Base-by-base conservation (phyloP, 2,113 vertebrate species). In the Calidris pygmaea region DNA sequence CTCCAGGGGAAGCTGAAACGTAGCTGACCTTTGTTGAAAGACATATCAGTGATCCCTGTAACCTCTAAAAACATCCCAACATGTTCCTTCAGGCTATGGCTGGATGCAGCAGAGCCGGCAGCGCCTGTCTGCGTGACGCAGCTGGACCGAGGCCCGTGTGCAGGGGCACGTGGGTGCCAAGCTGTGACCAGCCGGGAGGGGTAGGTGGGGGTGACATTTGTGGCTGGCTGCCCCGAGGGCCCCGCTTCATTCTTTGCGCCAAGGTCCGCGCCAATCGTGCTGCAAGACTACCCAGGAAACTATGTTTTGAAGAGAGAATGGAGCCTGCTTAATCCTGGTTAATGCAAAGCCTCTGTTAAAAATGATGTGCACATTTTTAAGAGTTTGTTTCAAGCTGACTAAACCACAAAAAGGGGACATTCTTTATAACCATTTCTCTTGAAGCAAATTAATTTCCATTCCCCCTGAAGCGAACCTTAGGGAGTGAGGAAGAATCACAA, bases 401-500 rank as follows among this genome's bases (percentile, higher is more conserved):
- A 85, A 86, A 58, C 55, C 53, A 76, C 22, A 26, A 76, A 94
- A 91, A 71, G 43, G 67, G 77, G 78, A 74, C 71, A 80, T 87
- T 95, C 77, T 87, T 95, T 91, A 91, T 83, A 93, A 56, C 82
- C 34, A 63, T 47, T 96, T 91, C 32, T 86, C 75, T 87, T 90
- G 86, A 94, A 96, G 59, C 0, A n/a, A 89, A 91, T 92, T 85
- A 89, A 96, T 96, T 96, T 96, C 77, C 84, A 79, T 92, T 95
- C 87, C n/a, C 45, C 45, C 24, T 79, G 71, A 95, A 92, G 62
- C 1, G 2, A 93, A 76, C 89, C 45, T 87, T 92, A 87, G 55
- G 50, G 81, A 95, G 67, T 34, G 59, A 95, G 77, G 67, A 96
- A 95, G 93, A 91, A 91, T 91, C 77, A 87, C 80, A 92, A 95